These are phyloP conservation scores for Epinephelus moara DNA, from an alignment of 2,113 vertebrate species.

Conservation along the genomic window DNA sequence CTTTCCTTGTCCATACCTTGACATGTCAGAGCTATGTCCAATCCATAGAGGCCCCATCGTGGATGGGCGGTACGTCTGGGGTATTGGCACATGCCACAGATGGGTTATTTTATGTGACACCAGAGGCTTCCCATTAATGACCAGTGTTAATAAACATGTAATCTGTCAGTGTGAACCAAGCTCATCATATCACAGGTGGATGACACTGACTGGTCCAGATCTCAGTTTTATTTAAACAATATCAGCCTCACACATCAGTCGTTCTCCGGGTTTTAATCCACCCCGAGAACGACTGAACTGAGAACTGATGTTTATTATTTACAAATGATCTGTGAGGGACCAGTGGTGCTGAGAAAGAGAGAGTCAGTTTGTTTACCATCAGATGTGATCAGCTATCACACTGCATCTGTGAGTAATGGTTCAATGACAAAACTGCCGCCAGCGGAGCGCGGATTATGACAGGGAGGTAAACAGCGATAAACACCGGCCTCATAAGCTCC, in stretches of 20 bases:
- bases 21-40: no score
- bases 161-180: background rate
- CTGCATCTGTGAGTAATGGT: slow-evolving; percentile 60
- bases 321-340: background rate
- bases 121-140: no score
- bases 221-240: slow-evolving; percentile 3
- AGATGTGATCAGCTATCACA: slow-evolving; percentile 43
- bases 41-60: no score
- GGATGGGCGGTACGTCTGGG: no score
- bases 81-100: no score
- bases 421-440: slow-evolving; percentile 55
- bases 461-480: slow-evolving; percentile 71
- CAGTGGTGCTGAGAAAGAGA: background rate
- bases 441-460: slow-evolving; percentile 63
- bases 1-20: no score
- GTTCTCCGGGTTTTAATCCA: background rate
- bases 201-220: background rate
- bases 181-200: background rate
- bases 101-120: no score
- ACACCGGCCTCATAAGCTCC: slow-evolving; percentile 62
- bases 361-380: slow-evolving; percentile 45
- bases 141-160: no score
- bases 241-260: slow-evolving; percentile 8
- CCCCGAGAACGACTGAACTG: background rate
- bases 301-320: slow-evolving; percentile 21